phyloP scores from a whole-genome alignment of 2,888 invertebrate species.

The Ochropleura plecta region DNA sequence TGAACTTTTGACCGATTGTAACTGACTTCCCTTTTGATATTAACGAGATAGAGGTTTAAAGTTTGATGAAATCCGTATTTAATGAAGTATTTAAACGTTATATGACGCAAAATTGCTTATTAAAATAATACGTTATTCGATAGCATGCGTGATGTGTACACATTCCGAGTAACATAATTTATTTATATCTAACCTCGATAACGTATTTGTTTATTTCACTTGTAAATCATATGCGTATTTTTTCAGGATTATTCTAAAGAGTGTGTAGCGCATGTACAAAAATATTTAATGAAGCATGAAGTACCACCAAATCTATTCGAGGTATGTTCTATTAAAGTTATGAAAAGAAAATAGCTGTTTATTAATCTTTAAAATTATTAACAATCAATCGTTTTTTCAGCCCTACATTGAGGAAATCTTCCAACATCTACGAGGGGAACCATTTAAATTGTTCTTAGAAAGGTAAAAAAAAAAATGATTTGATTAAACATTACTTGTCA shows the following conservation, averaged over 20 bases:
- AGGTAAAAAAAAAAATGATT: slow-evolving; percentile 92
- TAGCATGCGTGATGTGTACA: slow-evolving; percentile 42
- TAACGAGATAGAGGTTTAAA: neutral
- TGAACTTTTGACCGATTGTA: neutral
- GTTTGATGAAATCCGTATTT: neutral
- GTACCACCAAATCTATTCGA: slow-evolving; percentile 99
- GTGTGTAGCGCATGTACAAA: slow-evolving; percentile 99
- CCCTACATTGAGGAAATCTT: slow-evolving; percentile 99
- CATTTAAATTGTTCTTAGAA: slow-evolving; percentile 99
- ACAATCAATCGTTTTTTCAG: slow-evolving; percentile 91
- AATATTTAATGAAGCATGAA: slow-evolving; percentile 98
- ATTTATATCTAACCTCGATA: slow-evolving; percentile 61
- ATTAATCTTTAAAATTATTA: neutral
- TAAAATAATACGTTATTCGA: slow-evolving; percentile 28
- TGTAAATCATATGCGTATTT: slow-evolving; percentile 68
- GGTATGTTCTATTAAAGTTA: slow-evolving; percentile 90
- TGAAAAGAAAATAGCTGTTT: neutral
- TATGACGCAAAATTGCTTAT: neutral
- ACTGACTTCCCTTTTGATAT: slow-evolving; percentile 1
- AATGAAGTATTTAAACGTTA: neutral
- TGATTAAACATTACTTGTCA: neutral
- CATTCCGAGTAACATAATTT: slow-evolving; percentile 53
- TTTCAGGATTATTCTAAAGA: slow-evolving; percentile 99
- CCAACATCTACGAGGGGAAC: slow-evolving; percentile 98
- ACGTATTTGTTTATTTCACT: slow-evolving; percentile 51